These are phyloP conservation scores for Grammomys dolichurus DNA, from an alignment of 2,113 vertebrate species.

Conservation along the genomic window DNA sequence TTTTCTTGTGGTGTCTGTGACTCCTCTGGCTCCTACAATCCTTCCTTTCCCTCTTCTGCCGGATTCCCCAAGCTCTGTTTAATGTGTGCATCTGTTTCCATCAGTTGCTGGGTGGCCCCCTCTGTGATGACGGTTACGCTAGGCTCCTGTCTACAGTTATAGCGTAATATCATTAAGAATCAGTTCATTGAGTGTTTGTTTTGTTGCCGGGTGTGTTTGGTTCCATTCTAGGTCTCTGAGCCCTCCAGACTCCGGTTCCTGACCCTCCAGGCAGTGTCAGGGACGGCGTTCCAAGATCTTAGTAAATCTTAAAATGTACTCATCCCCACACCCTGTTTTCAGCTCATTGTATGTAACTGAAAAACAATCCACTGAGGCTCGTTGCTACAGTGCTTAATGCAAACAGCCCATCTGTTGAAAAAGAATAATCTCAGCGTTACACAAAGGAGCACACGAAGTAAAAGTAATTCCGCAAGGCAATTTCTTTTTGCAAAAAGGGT, in stretches of 20 bases:
- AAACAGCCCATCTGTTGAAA: neutral
- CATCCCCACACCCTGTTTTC: neutral
- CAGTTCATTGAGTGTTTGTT: neutral
- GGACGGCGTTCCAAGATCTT: neutral
- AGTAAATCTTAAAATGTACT: neutral
- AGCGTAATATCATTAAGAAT: neutral
- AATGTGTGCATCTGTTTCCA: neutral
- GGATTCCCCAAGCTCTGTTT: neutral
- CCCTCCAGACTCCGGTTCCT: neutral
- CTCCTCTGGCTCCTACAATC: neutral
- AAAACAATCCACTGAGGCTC: neutral
- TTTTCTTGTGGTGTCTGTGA: neutral
- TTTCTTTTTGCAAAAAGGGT: neutral
- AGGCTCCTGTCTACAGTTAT: neutral
- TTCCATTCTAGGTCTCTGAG: neutral
- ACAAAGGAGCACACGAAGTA: neutral
- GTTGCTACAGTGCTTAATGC: constrained; percentile 7
- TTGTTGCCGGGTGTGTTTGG: neutral
- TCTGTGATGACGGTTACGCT: neutral
- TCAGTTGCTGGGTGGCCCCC: neutral
- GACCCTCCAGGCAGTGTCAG: neutral
- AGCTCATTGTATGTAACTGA: neutral
- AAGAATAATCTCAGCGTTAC: neutral
- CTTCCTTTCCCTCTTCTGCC: neutral
- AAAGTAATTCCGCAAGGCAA: neutral